These are phyloP conservation scores for Gorsachius goisagi DNA, from an alignment of 2,113 vertebrate species.

Conservation along the genomic window DNA sequence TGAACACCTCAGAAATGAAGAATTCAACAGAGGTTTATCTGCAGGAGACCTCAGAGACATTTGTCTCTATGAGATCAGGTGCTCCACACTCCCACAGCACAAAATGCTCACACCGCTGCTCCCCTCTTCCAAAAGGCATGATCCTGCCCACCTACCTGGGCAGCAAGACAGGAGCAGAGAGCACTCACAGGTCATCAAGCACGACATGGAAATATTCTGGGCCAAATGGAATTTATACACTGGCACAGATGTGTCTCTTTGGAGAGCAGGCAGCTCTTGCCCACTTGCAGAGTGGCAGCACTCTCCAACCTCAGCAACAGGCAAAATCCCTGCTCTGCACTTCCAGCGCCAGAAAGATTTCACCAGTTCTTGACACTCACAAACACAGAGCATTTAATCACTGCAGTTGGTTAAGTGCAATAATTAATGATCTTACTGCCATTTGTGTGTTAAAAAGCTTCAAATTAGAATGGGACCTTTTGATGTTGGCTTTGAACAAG, in stretches of 20 bases:
- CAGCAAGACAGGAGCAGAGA: not conserved
- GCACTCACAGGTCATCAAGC: not conserved
- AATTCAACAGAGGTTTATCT: not conserved
- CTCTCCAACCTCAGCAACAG: not conserved
- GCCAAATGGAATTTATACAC: not conserved
- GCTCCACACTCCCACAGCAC: not conserved
- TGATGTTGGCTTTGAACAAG: conserved; percentile 1
- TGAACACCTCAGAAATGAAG: not conserved
- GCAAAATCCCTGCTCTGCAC: not conserved
- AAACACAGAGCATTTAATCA: not conserved
- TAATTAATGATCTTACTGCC: not conserved
- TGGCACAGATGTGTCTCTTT: not conserved
- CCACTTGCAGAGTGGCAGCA: not conserved
- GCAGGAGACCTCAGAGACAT: not conserved
- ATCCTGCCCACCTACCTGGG: not conserved
- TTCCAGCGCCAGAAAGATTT: not conserved
- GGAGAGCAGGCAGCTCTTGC: not conserved
- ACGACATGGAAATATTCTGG: not conserved
- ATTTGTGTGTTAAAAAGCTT: not conserved
- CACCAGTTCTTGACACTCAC: not conserved
- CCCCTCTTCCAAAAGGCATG: not conserved
- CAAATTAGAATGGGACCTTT: conserved; percentile 1
- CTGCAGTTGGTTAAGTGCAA: not conserved
- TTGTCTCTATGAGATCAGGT: not conserved
- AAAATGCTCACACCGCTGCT: not conserved